Base-by-base conservation (phyloP, 1,140 invertebrate species). In the Ptiloglossa arizonensis region DNA sequence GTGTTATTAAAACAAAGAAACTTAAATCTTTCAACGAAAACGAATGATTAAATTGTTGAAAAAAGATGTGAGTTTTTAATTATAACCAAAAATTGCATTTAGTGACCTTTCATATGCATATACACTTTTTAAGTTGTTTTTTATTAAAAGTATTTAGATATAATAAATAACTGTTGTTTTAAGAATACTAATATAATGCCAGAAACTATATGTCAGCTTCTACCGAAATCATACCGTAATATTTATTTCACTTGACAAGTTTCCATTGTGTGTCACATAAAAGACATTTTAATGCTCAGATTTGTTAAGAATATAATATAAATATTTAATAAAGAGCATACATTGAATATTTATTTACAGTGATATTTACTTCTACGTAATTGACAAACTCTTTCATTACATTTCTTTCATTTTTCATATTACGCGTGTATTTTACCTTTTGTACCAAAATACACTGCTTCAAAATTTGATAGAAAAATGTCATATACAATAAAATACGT, bases 1-100 rank as follows among this genome's bases (percentile, higher is more conserved):
- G 59, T 66, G 74, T 73, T 85, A 81, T 72, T 57, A 63, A 71
- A 68, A 66, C 67, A 79, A 83, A 68, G 29, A 80, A 60, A 35
- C 22, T 41, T 29, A 71, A 59, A 62, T 27, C 54, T 29, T 79
- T 82, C 54, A 82, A 82, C 62, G 48, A 54, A 82, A 68, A 70
- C 22, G 54, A 27, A 44, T 70, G 46, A 66, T 54, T 69, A 48
- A 48, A 38, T 56, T 63, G 56, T 83, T 82, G 50, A 83, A 73
- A 46, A 46, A 22, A 66, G 50, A 5, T n/a, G 24, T 29, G 19
- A 50, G 29, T 79, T 80, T 83, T 66, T 50, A 59, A 44, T 74
- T 52, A 73, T 69, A 57, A 15, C 8, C 24, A 69, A 69, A 19
- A 69, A 24, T 38, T 64, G 13, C 24, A 41, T 68, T 74, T 73